These are phyloP conservation scores for Syrista parreyssii DNA, from an alignment of 2,888 invertebrate genomes.

Conservation along the genomic window DNA sequence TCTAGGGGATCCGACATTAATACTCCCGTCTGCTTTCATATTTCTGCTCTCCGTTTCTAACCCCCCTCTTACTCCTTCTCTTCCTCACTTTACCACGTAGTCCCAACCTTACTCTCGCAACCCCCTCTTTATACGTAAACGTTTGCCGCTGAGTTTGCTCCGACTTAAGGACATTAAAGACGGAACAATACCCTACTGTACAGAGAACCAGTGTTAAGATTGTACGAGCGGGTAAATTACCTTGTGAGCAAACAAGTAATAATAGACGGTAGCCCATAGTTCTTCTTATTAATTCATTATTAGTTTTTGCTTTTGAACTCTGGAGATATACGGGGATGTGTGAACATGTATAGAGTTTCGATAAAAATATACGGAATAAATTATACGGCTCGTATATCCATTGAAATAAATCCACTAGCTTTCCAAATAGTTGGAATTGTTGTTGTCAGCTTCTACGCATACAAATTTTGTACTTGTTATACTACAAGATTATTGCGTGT, in stretches of 20 bases:
- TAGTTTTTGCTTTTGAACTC: not conserved
- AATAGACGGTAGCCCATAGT: not conserved
- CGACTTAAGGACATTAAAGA: not conserved
- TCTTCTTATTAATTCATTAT: not conserved
- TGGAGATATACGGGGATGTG: not conserved
- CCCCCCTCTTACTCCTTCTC: not conserved
- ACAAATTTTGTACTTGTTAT: not conserved
- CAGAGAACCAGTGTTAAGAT: not conserved
- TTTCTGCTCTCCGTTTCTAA: not conserved
- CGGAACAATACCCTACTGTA: not conserved
- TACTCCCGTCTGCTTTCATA: constrained; percentile 6
- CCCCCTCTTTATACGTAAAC: not conserved
- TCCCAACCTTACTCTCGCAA: not conserved
- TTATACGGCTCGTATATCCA: too few relatives aligned
- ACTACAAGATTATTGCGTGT: not conserved
- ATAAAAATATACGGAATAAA: not conserved
- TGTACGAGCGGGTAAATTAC: not conserved
- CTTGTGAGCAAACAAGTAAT: not conserved
- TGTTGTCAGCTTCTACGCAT: not conserved
- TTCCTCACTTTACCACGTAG: not conserved
- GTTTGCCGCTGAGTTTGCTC: not conserved
- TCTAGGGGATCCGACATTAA: constrained; percentile 4
- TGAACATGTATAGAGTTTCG: not conserved
- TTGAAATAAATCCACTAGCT: not conserved
- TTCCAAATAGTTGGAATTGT: not conserved